These are phyloP conservation scores for Drosophila triauraria DNA, from an alignment of 1,140 invertebrate genomes.

Conservation along the genomic window DNA sequence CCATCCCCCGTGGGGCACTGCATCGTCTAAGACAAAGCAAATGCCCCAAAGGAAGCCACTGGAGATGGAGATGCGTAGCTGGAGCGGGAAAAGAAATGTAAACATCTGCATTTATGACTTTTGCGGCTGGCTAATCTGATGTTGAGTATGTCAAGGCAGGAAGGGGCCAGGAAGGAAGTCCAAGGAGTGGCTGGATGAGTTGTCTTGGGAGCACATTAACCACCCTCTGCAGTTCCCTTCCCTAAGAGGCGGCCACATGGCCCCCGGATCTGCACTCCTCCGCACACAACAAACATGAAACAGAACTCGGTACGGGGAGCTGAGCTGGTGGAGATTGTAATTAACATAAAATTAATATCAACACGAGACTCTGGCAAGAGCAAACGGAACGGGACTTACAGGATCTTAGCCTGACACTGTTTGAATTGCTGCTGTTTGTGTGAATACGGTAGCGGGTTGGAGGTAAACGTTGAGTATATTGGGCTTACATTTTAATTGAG, in stretches of 20 bases:
- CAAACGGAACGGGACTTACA: constrained; percentile 26
- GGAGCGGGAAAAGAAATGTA: constrained; percentile 66
- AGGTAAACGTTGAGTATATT: neutral
- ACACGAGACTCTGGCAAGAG: constrained; percentile 39
- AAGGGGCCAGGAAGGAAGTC: constrained; percentile 26
- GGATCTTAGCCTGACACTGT: constrained; percentile 19
- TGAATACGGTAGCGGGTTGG: constrained; percentile 15
- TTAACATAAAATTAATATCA: constrained; percentile 82
- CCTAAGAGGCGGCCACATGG: constrained; percentile 24
- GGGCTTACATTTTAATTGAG: neutral
- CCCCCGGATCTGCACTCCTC: constrained; percentile 8
- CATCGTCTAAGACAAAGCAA: constrained; percentile 67
- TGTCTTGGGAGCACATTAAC: constrained; percentile 27
- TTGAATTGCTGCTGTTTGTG: neutral
- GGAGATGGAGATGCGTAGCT: neutral
- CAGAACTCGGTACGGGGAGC: constrained; percentile 19
- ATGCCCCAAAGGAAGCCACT: constrained; percentile 54
- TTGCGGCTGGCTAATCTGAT: constrained; percentile 81
- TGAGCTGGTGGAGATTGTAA: constrained; percentile 69
- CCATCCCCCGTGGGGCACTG: constrained; percentile 14
- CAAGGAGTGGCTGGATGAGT: constrained; percentile 20
- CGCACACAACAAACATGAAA: constrained; percentile 33
- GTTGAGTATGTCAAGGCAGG: constrained; percentile 61
- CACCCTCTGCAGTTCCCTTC: constrained; percentile 7
- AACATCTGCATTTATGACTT: constrained; percentile 84